phyloP scores from a whole-genome alignment of 2,888 invertebrate species.

The Thereva nobilitata region DNA sequence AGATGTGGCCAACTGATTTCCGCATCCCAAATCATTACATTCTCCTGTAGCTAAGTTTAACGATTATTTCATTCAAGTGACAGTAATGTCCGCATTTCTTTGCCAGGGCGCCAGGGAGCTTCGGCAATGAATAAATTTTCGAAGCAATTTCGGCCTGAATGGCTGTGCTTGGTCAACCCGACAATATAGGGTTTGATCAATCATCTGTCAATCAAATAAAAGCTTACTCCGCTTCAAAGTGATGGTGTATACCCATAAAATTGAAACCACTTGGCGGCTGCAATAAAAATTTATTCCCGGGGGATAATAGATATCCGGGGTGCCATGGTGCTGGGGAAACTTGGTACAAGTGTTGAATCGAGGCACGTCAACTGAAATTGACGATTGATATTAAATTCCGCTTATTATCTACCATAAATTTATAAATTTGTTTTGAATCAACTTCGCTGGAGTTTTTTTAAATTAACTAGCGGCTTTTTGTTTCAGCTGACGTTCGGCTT shows the following conservation, averaged over 20 bases:
- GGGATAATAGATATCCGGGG: conserved; percentile 6
- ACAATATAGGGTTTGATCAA: conserved; percentile 1
- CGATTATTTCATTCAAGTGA: no score
- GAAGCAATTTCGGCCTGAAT: no score
- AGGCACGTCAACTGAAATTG: conserved; percentile 7
- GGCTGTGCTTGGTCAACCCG: no score
- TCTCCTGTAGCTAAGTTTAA: no score
- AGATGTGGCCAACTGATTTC: no score
- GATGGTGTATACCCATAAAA: conserved; percentile 31
- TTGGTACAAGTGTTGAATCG: conserved; percentile 7
- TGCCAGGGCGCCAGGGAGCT: no score
- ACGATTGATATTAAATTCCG: conserved; percentile 13
- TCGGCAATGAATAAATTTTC: no score
- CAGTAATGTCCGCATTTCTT: no score
- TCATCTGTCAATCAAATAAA: conserved; percentile 23
- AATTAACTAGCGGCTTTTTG: no score
- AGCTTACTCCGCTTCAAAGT: conserved; percentile 2
- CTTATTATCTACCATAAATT: not conserved
- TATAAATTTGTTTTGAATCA: not conserved
- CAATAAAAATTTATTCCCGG: conserved; percentile 36
- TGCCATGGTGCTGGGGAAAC: not conserved
- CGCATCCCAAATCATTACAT: no score
- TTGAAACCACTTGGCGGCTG: conserved; percentile 36
- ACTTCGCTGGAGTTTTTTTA: no score
- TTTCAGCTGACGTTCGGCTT: no score